phyloP scores from a whole-genome alignment of 2,113 vertebrate genomes.

The Montifringilla adamsi region DNA sequence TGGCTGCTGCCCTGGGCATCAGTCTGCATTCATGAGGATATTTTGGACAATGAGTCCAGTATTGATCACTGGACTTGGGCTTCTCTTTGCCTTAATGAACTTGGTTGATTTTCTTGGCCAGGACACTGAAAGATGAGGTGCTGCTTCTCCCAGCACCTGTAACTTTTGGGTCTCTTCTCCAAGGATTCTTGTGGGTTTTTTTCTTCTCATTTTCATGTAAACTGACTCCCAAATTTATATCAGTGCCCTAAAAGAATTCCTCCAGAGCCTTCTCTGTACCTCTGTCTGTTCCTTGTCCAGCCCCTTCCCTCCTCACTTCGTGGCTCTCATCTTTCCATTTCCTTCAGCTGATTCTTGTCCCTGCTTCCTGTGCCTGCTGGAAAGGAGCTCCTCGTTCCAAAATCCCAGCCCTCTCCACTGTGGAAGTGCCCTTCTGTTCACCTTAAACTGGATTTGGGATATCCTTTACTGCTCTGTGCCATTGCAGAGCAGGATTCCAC shows the following conservation, averaged over 20 bases:
- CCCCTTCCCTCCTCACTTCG: background rate
- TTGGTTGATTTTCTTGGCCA: background rate
- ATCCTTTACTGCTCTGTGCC: background rate
- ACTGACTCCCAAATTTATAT: background rate
- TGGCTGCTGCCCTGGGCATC: background rate
- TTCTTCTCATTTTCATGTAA: background rate
- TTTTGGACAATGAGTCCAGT: background rate
- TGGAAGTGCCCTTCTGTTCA: background rate
- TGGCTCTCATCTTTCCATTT: background rate
- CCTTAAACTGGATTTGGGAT: background rate
- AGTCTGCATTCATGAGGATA: background rate
- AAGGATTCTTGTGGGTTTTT: background rate
- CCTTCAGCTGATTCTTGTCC: background rate
- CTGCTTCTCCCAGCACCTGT: background rate
- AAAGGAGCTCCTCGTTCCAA: background rate
- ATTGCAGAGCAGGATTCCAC: background rate
- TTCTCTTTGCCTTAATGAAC: background rate
- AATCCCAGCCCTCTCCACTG: background rate
- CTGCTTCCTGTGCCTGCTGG: background rate
- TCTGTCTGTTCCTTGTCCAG: background rate
- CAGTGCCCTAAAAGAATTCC: background rate
- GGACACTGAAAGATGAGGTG: background rate
- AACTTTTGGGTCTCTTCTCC: background rate
- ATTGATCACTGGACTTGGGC: background rate
- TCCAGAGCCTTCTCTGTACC: background rate